A percentile compares a stretch with the other conserved stretches of the same genome.
These are phyloP conservation scores for Paramormyrops hopkinsi DNA, from an alignment of 2,797 vertebrate species.

Conservation along the genomic window DNA sequence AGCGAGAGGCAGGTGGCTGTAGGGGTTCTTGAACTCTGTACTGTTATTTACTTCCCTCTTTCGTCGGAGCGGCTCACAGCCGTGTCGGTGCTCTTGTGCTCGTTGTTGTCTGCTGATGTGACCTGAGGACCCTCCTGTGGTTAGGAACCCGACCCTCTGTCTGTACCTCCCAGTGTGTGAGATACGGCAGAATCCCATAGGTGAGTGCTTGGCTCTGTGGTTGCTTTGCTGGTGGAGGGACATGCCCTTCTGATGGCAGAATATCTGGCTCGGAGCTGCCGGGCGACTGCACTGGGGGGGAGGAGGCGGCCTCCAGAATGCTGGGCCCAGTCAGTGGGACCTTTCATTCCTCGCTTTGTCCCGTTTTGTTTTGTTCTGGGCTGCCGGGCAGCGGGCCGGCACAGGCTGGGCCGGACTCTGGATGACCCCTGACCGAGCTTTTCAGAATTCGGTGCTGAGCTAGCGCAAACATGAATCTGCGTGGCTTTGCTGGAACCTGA, in stretches of 20 bases:
- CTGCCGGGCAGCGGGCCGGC: neutral
- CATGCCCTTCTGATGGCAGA: no score
- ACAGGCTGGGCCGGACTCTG: neutral
- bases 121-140: neutral
- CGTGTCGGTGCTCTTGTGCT: neutral
- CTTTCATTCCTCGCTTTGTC: neutral
- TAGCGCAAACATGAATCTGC: neutral
- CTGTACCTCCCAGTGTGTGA: neutral
- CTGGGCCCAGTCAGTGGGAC: neutral
- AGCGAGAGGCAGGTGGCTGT: neutral
- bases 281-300: neutral
- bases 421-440: neutral
- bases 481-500: neutral
- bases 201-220: neutral
- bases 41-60: neutral
- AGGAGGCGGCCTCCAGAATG: neutral
- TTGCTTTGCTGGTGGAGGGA: neutral
- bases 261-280: neutral
- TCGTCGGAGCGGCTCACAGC: neutral
- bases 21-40: neutral
- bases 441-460: neutral
- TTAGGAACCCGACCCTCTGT: neutral
- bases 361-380: neutral
- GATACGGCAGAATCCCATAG: neutral
- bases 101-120: neutral